These are phyloP conservation scores for Pelecanus crispus DNA, from an alignment of 2,113 vertebrate species.

Conservation along the genomic window DNA sequence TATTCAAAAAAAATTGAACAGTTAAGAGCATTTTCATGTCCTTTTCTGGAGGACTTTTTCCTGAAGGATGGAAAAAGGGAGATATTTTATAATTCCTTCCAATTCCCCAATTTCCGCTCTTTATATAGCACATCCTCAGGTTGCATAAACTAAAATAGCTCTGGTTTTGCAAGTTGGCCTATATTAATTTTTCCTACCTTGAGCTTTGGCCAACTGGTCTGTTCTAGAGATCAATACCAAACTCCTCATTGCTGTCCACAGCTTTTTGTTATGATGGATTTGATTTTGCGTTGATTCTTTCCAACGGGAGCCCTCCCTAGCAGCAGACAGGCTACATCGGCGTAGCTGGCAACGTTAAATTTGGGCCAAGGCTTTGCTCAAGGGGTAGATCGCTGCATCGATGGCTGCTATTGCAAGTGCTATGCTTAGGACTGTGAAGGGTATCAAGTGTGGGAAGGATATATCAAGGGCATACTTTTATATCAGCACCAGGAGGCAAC, in stretches of 20 bases:
- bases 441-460: neutral
- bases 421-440: too few relatives aligned
- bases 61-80: neutral
- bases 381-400: too few relatives aligned
- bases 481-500: neutral
- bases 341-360: fast-evolving
- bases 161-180: neutral
- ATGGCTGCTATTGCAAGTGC: neutral
- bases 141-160: neutral
- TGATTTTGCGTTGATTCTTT: neutral
- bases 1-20: neutral
- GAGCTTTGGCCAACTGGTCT: fast-evolving
- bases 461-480: neutral
- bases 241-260: neutral
- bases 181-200: neutral
- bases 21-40: neutral
- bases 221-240: neutral
- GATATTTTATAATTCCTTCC: neutral
- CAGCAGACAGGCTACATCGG: neutral
- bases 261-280: fast-evolving
- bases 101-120: neutral
- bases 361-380: neutral
- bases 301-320: neutral
- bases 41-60: neutral
- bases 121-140: neutral